phyloP scores from a whole-genome alignment of 1,140 invertebrate species.

The Ctenoplectra terminalis region DNA sequence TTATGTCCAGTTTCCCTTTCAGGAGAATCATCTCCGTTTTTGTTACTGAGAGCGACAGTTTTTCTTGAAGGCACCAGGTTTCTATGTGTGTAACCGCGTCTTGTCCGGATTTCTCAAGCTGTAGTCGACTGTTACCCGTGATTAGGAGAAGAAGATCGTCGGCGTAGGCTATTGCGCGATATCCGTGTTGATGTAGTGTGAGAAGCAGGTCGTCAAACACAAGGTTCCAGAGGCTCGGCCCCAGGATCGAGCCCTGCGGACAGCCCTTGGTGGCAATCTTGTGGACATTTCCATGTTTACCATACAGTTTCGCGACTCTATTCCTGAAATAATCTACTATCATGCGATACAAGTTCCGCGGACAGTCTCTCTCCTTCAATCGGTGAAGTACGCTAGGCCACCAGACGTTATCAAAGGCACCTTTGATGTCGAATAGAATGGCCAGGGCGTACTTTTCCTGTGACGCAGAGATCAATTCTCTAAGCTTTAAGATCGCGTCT shows the following conservation, averaged over 20 bases:
- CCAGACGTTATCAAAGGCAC: slow-evolving; percentile 79
- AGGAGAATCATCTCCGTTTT: slow-evolving; percentile 66
- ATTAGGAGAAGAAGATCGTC: slow-evolving; percentile 72
- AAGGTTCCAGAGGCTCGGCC: slow-evolving; percentile 76
- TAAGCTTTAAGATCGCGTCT: slow-evolving; percentile 70
- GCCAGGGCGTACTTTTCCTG: slow-evolving; percentile 68
- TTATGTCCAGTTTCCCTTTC: slow-evolving; percentile 30
- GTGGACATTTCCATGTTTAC: too few relatives aligned
- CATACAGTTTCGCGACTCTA: slow-evolving; percentile 48
- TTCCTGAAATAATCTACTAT: slow-evolving; percentile 73
- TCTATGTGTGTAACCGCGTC: not conserved
- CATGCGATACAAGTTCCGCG: slow-evolving; percentile 60
- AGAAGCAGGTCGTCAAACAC: slow-evolving; percentile 76
- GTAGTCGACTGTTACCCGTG: slow-evolving; percentile 56
- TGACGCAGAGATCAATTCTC: not conserved
- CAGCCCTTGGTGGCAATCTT: slow-evolving; percentile 66
- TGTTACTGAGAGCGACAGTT: slow-evolving; percentile 50
- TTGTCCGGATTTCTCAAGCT: slow-evolving; percentile 57
- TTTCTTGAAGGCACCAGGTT: slow-evolving; percentile 63
- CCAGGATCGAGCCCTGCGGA: slow-evolving; percentile 79
- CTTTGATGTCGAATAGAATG: slow-evolving; percentile 79
- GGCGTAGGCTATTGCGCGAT: slow-evolving; percentile 68
- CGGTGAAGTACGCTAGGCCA: slow-evolving; percentile 74
- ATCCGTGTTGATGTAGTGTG: slow-evolving; percentile 26
- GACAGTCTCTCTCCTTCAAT: slow-evolving; percentile 56